Evolutionary conservation across 2,113 vertebrate genomes (phyloP).

Genomic region (Turnix velox): DNA sequence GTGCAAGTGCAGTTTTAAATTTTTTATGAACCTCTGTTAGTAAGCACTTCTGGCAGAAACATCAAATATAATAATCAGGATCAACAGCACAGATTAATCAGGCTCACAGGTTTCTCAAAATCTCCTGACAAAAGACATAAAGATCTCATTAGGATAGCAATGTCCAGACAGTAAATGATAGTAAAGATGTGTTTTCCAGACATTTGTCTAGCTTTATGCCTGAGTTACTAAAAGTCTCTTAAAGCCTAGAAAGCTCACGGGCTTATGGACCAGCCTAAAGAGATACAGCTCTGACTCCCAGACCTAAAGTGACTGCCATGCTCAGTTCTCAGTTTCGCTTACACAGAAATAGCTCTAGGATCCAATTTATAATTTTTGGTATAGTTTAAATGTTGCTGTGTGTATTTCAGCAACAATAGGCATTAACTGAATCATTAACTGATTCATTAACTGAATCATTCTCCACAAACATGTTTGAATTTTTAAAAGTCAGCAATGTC

Average conservation of each 20-base stretch:
- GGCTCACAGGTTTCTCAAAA: background rate
- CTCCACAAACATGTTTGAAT: accelerated
- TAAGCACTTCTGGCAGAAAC: background rate
- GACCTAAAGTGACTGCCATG: background rate
- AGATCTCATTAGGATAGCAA: background rate
- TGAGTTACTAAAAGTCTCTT: background rate
- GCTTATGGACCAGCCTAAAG: background rate
- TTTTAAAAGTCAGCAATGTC: background rate
- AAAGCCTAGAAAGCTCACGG: background rate
- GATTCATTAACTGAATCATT: background rate
- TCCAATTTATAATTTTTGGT: background rate
- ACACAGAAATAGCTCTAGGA: background rate
- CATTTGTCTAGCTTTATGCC: background rate
- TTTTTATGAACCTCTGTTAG: background rate
- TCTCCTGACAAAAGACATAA: background rate
- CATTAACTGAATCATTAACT: background rate
- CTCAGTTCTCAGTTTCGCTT: background rate
- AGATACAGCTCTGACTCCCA: background rate
- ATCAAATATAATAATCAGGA: background rate
- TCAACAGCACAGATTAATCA: background rate
- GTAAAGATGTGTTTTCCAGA: background rate
- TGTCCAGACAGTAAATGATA: background rate
- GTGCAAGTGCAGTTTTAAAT: background rate
- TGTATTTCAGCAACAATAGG: background rate
- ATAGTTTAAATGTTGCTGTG: background rate